Base-by-base conservation (phyloP, 1,140 invertebrate genomes). In the Anthonomus grandis region DNA sequence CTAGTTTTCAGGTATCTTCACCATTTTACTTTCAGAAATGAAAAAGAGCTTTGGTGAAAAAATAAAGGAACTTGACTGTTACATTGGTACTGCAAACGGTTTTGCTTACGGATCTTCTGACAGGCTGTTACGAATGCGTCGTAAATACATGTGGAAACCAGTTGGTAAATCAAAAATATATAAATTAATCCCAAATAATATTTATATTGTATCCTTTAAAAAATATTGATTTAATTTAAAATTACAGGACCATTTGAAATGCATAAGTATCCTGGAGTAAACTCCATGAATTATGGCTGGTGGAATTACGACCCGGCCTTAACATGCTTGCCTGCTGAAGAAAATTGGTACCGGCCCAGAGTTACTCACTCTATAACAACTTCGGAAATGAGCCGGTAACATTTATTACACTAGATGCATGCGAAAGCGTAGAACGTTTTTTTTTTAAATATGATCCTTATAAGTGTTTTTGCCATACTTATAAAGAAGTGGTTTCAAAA, bases 211-310 rank as follows among this genome's bases (percentile, higher is more conserved):
- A n/a, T n/a, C n/a, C n/a, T n/a, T n/a, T n/a, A n/a, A n/a, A n/a
- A n/a, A n/a, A n/a, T n/a, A n/a, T n/a, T n/a, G n/a, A n/a, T n/a
- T 21, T 23, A 1, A 12, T 41, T 10, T 45, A 17, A 45, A 19
- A 22, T 8, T 45, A 18, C 36, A 59, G 68, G 64, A 8, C 67
- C 67, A 12, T 55, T 10, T 0, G 63, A 68, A 25, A 70, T 69
- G 63, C 69, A 68, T 38, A 59, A 48, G 15, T 62, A 66, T 54
- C 59, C 62, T 31, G 62, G 65, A 12, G 56, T 46, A 10, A 63
- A 50, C 22, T 62, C 64, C 0, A 70, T 70, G 69, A 41, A 65
- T 13, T 46, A 39, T 39, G 63, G 68, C n/a, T 70, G 66, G 64
- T 68, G 62, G 50, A 18, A 50, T 4, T 23, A 23, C 39, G 66